These are phyloP conservation scores for Epizoanthus scotinus DNA, from an alignment of 92 coral and sea anemone species.

Conservation along the genomic window DNA sequence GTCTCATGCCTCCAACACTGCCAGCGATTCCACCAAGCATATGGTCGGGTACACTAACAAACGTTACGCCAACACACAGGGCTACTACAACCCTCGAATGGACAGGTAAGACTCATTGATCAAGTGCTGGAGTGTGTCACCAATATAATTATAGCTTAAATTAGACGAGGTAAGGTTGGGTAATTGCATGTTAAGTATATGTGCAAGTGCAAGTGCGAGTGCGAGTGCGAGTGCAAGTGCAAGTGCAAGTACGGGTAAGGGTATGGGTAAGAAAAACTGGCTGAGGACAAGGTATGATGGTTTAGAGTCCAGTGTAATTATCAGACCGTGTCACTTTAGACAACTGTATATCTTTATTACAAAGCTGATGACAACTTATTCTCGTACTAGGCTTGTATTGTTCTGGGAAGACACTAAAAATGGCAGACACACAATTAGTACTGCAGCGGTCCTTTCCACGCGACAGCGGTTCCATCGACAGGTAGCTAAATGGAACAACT, in stretches of 20 bases:
- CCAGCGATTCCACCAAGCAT: conserved; percentile 52
- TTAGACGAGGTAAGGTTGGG: too few species aligned
- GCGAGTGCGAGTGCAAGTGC: neutral
- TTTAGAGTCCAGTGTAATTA: neutral
- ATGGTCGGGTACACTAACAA: conserved; percentile 85
- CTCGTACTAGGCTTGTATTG: conserved; percentile 67
- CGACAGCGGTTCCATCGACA: conserved; percentile 52
- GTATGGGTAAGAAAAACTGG: neutral
- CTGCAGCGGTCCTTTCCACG: conserved; percentile 58
- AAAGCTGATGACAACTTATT: neutral
- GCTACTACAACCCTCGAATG: conserved; percentile 73
- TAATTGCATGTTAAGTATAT: too few species aligned
- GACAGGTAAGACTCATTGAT: conserved; percentile 68
- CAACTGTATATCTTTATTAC: neutral
- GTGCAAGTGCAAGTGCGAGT: neutral
- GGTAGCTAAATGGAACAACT: conserved; percentile 44
- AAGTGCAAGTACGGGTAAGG: neutral
- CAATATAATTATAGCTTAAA: too few species aligned
- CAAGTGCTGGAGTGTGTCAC: neutral
- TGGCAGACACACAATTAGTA: conserved; percentile 63
- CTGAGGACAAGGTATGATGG: neutral
- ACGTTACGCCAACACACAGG: conserved; percentile 65
- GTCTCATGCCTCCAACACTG: conserved; percentile 63
- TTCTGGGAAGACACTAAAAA: conserved; percentile 86
- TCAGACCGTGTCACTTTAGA: neutral